A percentile compares a stretch with the other conserved stretches of the same genome.
Conservation (phyloP, 2,113 vertebrate species). For the Pluvianellus socialis region DNA sequence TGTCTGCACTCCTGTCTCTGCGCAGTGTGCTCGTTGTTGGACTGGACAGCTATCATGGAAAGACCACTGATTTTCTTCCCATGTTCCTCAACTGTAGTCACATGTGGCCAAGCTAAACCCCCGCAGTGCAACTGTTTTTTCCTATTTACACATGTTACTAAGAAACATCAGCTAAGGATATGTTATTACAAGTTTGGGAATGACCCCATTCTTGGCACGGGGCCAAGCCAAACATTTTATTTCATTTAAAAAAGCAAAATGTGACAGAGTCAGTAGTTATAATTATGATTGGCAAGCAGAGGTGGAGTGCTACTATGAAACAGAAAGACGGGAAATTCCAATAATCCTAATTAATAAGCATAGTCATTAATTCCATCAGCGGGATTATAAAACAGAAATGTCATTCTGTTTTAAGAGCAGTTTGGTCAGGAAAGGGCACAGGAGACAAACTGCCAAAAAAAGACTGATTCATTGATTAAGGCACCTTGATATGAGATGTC, state of each 20-base stretch:
- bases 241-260: conserved; percentile 69
- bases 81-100: conserved; percentile 53
- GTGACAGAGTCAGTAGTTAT: conserved; percentile 64
- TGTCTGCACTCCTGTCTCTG: not conserved
- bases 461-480: not conserved
- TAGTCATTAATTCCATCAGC: conserved; percentile 26
- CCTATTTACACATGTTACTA: conserved; percentile 78
- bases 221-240: conserved; percentile 70
- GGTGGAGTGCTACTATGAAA: conserved; percentile 49
- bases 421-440: not conserved
- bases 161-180: conserved; percentile 71
- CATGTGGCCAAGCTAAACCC: conserved; percentile 65
- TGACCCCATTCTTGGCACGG: conserved; percentile 67
- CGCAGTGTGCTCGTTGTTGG: not conserved
- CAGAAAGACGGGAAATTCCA: conserved; percentile 4
- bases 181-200: conserved; percentile 73
- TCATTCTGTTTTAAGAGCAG: not conserved
- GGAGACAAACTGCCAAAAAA: not conserved
- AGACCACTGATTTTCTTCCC: conserved; percentile 55
- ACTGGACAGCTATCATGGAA: conserved; percentile 14
- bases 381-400: not conserved
- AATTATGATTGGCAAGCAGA: conserved; percentile 69
- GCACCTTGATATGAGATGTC: not conserved
- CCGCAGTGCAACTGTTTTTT: conserved; percentile 72
- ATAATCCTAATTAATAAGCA: conserved; percentile 45